Evolutionary conservation across 35 echinoderm and acorn worm species (phyloP), one percentile per base, ranked within the genome.

Genomic region (Apostichopus parvimensis): DNA sequence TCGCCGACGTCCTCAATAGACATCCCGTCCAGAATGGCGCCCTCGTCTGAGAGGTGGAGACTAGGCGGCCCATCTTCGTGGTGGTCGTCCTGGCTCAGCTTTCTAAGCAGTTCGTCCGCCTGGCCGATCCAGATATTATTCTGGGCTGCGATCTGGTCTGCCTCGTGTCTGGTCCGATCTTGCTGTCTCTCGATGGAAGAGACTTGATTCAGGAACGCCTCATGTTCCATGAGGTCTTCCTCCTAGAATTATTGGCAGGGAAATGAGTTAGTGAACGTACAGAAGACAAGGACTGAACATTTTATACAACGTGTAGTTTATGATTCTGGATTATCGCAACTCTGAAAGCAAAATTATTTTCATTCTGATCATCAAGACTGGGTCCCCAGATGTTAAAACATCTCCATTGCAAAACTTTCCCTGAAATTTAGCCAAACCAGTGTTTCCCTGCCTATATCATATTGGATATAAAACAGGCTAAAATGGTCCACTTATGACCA

Each of bases 11-110:
- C 94, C 14, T 88, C 86, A 8, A 92, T 54, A 1, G 94, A 95
- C 34, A 87, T 78, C 57, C 94, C 94, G n/a, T 95, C 94, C 23
- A 93, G 54, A n/a, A 92, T 82, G 6, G 87, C 91, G 53, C 91
- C 94, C 77, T 93, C 91, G 61, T 93, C 94, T 7, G 94, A 95
- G n/a, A 92, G 78, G 20, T 92, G 91, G 0, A 84, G 86, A 57
- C 91, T 95, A 0, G 81, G 81, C 54, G 88, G 57, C 24, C 92
- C 71, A 15, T 61, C 56, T n/a, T 52, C 57, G 9, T 64, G 85
- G 53, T 57, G 59, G 84, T 91, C 87, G 6, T 45, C 59, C 65
- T 91, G 89, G 77, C 86, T 77, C 55, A 94, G 93, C 5, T 79
- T 91, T 23, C 83, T 28, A 28, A 94, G 56, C 17, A 90, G 66